Evolutionary conservation across 2,888 invertebrate species (phyloP).

Genomic region (Anorthoa munda): DNA sequence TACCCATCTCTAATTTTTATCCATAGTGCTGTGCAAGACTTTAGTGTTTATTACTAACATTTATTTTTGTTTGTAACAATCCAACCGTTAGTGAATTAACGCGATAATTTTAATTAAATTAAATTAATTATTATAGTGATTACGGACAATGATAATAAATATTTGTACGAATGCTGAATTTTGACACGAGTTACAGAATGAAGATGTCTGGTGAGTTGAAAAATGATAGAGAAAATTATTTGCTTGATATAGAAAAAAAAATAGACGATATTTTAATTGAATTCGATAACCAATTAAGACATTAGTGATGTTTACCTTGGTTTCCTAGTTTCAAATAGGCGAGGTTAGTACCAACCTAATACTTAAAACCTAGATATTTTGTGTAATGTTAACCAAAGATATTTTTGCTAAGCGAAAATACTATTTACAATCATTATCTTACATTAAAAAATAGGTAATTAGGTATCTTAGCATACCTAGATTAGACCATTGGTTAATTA

Average conservation of each 20-base stretch:
- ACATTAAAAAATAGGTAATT: background rate
- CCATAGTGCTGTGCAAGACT: slow-evolving; percentile 53
- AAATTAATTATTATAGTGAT: slow-evolving; percentile 44
- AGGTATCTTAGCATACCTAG: background rate
- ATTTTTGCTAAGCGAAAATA: background rate
- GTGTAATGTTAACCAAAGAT: background rate
- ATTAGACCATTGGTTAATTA: background rate
- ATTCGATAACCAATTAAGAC: background rate
- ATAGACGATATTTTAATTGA: background rate
- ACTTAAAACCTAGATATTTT: background rate
- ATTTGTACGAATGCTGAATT: slow-evolving; percentile 75
- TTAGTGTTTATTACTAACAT: slow-evolving; percentile 40
- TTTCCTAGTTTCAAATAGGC: no score
- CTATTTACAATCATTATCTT: background rate
- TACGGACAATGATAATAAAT: slow-evolving; percentile 58
- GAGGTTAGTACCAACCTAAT: no score
- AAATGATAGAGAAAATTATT: slow-evolving; percentile 4
- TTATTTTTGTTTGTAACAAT: slow-evolving; percentile 27
- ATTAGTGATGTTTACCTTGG: background rate
- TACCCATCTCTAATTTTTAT: slow-evolving; percentile 20
- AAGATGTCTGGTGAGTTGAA: slow-evolving; percentile 87
- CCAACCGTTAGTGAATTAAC: slow-evolving; percentile 47
- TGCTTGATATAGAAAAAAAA: no score
- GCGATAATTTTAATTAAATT: slow-evolving; percentile 21
- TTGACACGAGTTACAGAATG: slow-evolving; percentile 82